Base-by-base conservation (phyloP, 1,140 invertebrate species). In the Magallana ariakensis region DNA sequence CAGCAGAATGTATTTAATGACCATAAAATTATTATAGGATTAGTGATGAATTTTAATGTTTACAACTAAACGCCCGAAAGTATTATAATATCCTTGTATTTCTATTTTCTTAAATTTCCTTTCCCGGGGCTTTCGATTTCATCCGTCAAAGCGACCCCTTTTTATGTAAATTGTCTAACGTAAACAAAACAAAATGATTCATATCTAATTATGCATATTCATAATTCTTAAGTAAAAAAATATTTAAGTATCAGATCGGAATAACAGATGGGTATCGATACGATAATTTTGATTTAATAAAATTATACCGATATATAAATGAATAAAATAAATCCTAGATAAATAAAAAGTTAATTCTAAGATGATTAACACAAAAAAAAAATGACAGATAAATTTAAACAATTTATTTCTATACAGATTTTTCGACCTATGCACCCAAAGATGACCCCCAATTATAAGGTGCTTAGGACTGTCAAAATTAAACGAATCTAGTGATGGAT, bases 21-120 rank as follows among this genome's bases (percentile, higher is more conserved):
- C 66, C 66, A 26, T 75, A 75, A 75, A 75, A 75, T 75, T 33
- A 75, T 75, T 26, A 11, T 3, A 33, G 66, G 66, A 75, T 75
- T 75, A 75, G 66, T 75, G 66, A 75, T 75, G 66, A 19, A 75
- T 75, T 33, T 75, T 26, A 75, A 19, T 75, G 66, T 26, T 75
- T 33, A 75, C 26, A 13, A 22, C 22, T 10, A 6, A 75, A 33
- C 9, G 66, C 10, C 22, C 9, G 22, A 75, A 9, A 26, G 66
- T 75, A 75, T 33, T 26, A 13, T 75, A 13, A 75, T 75, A 75
- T 9, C 22, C 66, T 75, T 75, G 22, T 75, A 19, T 62, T 62
- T 75, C 22, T 26, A 26, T 33, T 75, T 26, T 26, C 33, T 33
- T 75, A 75, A 13, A 26, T 75, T 26, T 75, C 22, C 66, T 13